Percentiles rank a stretch among this genome's conserved stretches.
These are phyloP conservation scores for Melieria omissa DNA, from an alignment of 2,888 invertebrate species.

Conservation along the genomic window DNA sequence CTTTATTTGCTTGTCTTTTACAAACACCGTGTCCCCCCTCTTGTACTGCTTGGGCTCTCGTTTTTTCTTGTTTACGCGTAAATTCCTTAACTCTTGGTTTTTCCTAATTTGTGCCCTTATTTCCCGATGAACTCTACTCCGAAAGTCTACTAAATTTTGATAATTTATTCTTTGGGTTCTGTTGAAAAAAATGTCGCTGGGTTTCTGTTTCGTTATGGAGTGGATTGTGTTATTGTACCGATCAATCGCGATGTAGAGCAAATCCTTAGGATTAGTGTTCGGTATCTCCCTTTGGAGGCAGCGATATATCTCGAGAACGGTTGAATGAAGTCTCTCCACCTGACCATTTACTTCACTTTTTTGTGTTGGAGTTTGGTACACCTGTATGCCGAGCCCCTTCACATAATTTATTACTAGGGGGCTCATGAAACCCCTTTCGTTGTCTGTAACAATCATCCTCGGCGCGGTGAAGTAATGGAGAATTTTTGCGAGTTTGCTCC, in stretches of 20 bases:
- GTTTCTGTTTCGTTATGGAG: no score
- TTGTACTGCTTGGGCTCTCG: no score
- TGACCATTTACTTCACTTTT: conserved; percentile 43
- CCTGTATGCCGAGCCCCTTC: conserved; percentile 29
- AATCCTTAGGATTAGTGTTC: conserved; percentile 25
- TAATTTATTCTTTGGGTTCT: no score
- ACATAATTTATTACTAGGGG: conserved; percentile 26
- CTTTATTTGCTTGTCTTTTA: no score
- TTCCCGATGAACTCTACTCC: no score
- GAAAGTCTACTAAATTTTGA: no score
- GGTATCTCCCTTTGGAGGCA: conserved; percentile 36
- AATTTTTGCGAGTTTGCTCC: conserved; percentile 39
- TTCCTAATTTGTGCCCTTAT: no score
- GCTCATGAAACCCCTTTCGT: conserved; percentile 42
- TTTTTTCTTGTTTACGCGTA: no score
- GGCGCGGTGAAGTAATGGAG: conserved; percentile 42
- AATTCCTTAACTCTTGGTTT: no score
- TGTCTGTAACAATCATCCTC: conserved; percentile 39
- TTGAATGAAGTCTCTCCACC: conserved; percentile 42
- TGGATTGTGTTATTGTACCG: conserved; percentile 45
- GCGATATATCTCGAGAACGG: conserved; percentile 40
- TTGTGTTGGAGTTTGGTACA: no score
- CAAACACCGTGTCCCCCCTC: no score
- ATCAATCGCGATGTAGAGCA: conserved; percentile 37
- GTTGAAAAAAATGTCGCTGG: no score